These are phyloP conservation scores for Nomada lathburiana DNA, from an alignment of 2,888 invertebrate genomes.

Conservation along the genomic window DNA sequence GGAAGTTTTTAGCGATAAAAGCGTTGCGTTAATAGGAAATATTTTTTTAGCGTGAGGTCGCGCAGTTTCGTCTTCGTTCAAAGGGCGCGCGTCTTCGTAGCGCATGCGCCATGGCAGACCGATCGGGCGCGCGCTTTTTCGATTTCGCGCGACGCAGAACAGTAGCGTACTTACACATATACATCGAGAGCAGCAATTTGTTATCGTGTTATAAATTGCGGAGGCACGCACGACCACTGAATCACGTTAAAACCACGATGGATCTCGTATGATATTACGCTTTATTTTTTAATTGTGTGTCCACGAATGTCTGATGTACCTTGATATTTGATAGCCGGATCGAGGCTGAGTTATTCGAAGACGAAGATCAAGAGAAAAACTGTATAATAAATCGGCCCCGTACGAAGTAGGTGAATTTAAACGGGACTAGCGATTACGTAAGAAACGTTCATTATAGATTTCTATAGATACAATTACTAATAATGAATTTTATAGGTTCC, in stretches of 20 bases:
- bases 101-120: constrained; percentile 7
- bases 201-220: constrained; percentile 33
- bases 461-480: not conserved
- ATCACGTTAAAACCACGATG: constrained; percentile 6
- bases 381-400: too few relatives aligned
- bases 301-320: constrained; percentile 17
- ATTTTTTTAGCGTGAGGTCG: not conserved
- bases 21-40: not conserved
- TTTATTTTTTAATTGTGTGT: constrained; percentile 40
- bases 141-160: constrained; percentile 20
- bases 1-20: not conserved
- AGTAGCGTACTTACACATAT: not conserved
- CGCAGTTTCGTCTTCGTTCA: constrained; percentile 26
- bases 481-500: constrained; percentile 1
- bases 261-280: constrained; percentile 56
- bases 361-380: constrained; percentile 2
- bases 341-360: constrained; percentile 37
- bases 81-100: not conserved
- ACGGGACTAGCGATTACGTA: not conserved
- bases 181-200: constrained; percentile 46
- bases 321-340: constrained; percentile 29
- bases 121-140: constrained; percentile 15
- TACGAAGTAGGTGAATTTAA: not conserved
- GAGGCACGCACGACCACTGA: constrained; percentile 53
- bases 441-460: constrained; percentile 21